Evolutionary conservation across 2,797 vertebrate species (phyloP), one percentile per base, ranked within the genome.

Genomic region (Mallotus villosus): DNA sequence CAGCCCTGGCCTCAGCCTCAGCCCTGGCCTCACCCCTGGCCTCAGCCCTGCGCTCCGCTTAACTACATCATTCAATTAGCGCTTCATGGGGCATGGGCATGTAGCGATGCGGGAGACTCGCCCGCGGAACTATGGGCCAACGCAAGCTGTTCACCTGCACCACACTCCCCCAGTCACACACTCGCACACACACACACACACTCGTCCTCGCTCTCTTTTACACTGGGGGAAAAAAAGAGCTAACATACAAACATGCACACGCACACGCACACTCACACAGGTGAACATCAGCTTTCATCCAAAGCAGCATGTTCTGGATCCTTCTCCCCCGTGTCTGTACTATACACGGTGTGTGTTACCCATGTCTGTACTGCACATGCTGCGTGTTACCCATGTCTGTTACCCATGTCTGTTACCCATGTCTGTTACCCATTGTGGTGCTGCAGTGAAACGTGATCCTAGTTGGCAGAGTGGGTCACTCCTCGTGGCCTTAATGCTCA

Each of bases 121-220:
- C 89, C 91, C 32, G 86, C 81, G 85, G 91, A 90, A 67, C 78
- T 82, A 78, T 85, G 83, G 85, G 87, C 85, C 83, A 80, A 81
- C 14, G 89, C 92, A 94, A 93, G 90, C 91, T 92, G 92, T 92
- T 93, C 91, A 92, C 92, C 91, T 92, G 89, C 81, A 87, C 79
- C 70, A 59, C 62, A 74, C 37, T 70, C 41, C 41, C 27, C 11
- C 41, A 25, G 22, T 34, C 72, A 66, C 63, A 74, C 70, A 65
- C 70, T 5, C 74, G 65, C 0, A 75, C 63, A 70, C 41, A 14
- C 29, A 72, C 21, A 14, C 24, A 73, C 70, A 73, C 24, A 61
- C 59, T 12, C 53, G 32, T 9, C 21, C 16, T 62, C 4, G 32
- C 32, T 34, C 32, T 34, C 32, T 34, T 34, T 8, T 34, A 34